Conservation (phyloP, 37 sponge, comb jelly and placozoan genomes). For the Corticium candelabrum region DNA sequence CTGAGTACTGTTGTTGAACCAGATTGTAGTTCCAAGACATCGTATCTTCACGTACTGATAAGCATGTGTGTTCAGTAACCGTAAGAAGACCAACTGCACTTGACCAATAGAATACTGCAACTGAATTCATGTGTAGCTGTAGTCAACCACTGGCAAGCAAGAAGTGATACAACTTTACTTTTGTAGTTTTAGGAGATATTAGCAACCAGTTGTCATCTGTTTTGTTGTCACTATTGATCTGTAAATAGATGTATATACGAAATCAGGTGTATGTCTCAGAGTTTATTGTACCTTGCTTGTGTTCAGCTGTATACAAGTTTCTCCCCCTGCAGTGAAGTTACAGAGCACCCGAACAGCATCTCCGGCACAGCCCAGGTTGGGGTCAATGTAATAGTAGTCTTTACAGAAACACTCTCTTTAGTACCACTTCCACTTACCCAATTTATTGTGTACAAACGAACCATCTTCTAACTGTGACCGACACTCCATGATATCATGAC, state of each 20-base stretch:
- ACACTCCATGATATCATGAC: background rate
- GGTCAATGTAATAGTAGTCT: conserved; percentile 71
- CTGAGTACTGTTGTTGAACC: background rate
- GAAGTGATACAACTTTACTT: background rate
- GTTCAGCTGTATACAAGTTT: background rate
- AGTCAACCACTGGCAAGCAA: background rate
- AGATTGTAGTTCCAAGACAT: background rate
- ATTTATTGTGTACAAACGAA: background rate
- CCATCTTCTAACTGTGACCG: background rate
- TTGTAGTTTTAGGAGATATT: too few species aligned
- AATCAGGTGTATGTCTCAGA: background rate
- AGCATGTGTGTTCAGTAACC: background rate
- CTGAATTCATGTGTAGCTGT: background rate
- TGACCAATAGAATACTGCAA: background rate
- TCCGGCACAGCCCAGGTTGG: conserved; percentile 49
- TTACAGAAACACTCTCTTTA: background rate
- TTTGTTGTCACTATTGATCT: background rate
- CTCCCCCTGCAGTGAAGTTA: conserved; percentile 3
- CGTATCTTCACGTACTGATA: background rate
- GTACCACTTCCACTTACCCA: background rate
- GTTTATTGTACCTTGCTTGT: background rate
- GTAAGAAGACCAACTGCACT: background rate
- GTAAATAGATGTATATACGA: background rate
- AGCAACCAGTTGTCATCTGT: background rate
- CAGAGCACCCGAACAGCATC: conserved; percentile 58